phyloP scores from a whole-genome alignment of 2,888 invertebrate species.

The Phragmatobia fuliginosa region DNA sequence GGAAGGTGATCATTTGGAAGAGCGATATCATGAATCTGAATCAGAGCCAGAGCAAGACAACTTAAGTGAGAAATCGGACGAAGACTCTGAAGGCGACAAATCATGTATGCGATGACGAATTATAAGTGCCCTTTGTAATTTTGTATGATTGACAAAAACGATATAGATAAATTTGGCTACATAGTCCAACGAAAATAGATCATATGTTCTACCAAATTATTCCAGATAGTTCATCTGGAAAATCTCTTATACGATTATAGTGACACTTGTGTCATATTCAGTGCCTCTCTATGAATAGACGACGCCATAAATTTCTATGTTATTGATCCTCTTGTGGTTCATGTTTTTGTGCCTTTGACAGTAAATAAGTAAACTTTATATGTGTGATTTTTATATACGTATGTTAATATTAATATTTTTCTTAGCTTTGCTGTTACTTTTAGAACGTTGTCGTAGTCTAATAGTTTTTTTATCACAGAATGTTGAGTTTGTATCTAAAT shows the following conservation, averaged over 20 bases:
- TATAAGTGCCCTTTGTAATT: too few species aligned
- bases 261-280: conserved; percentile 37
- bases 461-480: too few species aligned
- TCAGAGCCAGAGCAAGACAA: too few species aligned
- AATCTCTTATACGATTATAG: conserved; percentile 29
- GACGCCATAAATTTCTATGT: conserved; percentile 41
- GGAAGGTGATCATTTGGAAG: too few species aligned
- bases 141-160: not conserved
- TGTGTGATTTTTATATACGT: too few species aligned
- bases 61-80: too few species aligned
- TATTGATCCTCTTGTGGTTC: conserved; percentile 43
- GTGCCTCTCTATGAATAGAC: conserved; percentile 32
- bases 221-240: conserved; percentile 42
- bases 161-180: not conserved
- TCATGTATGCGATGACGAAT: too few species aligned
- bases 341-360: conserved; percentile 31
- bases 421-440: too few species aligned
- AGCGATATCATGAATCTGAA: too few species aligned
- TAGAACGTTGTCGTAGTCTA: too few species aligned
- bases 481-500: too few species aligned
- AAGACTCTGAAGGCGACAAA: too few species aligned
- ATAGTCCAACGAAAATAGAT: not conserved
- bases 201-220: conserved; percentile 64
- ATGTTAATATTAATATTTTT: conserved; percentile 6
- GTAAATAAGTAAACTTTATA: conserved; percentile 27